A percentile compares a stretch with the other conserved stretches of the same genome.
Conservation (phyloP, 2,113 vertebrate genomes). For the Syngnathus scovelli region DNA sequence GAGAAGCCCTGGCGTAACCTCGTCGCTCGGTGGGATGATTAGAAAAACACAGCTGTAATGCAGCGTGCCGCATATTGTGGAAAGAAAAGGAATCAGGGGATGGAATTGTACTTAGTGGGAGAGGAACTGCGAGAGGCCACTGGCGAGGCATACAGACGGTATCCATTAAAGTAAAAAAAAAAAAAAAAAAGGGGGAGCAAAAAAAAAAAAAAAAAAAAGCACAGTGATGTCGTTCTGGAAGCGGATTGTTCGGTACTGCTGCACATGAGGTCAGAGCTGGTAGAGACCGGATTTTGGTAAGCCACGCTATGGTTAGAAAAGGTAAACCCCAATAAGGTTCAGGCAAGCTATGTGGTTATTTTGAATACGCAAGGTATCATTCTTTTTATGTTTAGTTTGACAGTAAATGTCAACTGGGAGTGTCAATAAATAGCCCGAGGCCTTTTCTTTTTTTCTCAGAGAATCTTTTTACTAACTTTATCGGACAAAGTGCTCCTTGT, state of each 20-base stretch:
- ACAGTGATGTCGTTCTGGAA: conserved; percentile 42
- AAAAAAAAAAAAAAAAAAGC: conserved; percentile 37
- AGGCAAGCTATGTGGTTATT: neutral
- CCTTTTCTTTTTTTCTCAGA: no score
- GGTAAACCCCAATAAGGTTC: neutral
- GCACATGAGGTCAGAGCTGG: neutral
- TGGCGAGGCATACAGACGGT: conserved; percentile 46
- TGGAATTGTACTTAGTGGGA: conserved; percentile 66
- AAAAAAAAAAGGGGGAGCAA: neutral
- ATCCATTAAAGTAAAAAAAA: conserved; percentile 53
- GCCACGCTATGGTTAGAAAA: neutral
- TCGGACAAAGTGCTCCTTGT: no score
- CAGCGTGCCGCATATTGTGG: conserved; percentile 36
- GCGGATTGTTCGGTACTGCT: conserved; percentile 8
- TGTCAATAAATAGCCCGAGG: no score
- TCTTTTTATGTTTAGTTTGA: no score
- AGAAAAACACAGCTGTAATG: conserved; percentile 56
- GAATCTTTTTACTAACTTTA: no score
- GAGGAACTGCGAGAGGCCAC: conserved; percentile 20
- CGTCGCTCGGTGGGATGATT: conserved; percentile 51
- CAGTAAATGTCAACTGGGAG: no score
- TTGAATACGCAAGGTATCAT: neutral
- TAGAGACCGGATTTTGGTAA: neutral
- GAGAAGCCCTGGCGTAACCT: conserved; percentile 47
- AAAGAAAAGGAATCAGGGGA: conserved; percentile 24